Percentiles rank a stretch among this genome's conserved stretches.
These are phyloP conservation scores for Brassicogethes aeneus DNA, from an alignment of 2,888 invertebrate genomes.

Conservation along the genomic window DNA sequence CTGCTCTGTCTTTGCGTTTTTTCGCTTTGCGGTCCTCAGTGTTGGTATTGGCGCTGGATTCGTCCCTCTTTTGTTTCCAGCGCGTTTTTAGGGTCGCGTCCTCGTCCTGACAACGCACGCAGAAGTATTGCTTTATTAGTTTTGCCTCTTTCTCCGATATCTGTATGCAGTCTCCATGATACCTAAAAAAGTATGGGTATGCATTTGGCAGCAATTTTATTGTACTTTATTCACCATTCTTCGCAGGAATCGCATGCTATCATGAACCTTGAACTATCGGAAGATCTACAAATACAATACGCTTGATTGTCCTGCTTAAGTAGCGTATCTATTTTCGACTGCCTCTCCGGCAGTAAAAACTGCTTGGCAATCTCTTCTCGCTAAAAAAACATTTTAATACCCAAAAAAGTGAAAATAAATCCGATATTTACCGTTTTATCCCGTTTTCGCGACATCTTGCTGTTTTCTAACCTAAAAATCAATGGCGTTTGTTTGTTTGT, in stretches of 20 bases:
- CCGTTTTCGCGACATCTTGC: slow-evolving; percentile 25
- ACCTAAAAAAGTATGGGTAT: too few relatives aligned
- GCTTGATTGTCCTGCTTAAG: slow-evolving; percentile 85
- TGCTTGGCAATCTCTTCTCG: slow-evolving; percentile 86
- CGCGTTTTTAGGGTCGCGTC: slow-evolving; percentile 66
- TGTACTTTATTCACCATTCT: slow-evolving; percentile 88
- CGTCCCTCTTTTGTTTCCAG: slow-evolving; percentile 36
- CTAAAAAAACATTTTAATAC: slow-evolving; percentile 38
- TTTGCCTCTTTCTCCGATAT: slow-evolving; percentile 91
- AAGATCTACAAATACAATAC: slow-evolving; percentile 91
- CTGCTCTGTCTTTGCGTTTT: slow-evolving; percentile 31
- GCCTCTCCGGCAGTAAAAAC: slow-evolving; percentile 80
- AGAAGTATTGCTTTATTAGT: slow-evolving; percentile 88
- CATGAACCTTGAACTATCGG: slow-evolving; percentile 93
- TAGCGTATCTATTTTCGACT: slow-evolving; percentile 81
- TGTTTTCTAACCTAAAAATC: too few relatives aligned
- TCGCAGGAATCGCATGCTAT: slow-evolving; percentile 97
- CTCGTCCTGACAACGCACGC: slow-evolving; percentile 74
- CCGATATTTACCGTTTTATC: slow-evolving; percentile 22
- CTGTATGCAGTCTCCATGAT: slow-evolving; percentile 95
- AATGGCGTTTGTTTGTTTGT: too few relatives aligned
- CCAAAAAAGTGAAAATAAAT: slow-evolving; percentile 14
- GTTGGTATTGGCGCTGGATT: slow-evolving; percentile 16
- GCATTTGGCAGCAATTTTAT: too few relatives aligned
- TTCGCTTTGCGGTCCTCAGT: slow-evolving; percentile 30